phyloP scores from a whole-genome alignment of 2,113 vertebrate genomes.

The Sula dactylatra region DNA sequence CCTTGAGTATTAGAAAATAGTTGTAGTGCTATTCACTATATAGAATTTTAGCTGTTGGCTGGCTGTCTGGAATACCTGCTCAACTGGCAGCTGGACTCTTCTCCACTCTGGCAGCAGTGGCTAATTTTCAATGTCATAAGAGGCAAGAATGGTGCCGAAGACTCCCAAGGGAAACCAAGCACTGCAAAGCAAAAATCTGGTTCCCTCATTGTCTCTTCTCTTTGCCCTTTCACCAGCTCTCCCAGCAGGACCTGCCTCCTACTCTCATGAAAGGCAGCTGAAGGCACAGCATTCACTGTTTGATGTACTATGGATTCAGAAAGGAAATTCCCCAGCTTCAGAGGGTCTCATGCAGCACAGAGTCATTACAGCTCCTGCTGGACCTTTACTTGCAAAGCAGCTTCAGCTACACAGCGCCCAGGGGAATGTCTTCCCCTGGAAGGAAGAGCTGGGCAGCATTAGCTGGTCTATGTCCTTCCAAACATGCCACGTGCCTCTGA shows the following conservation, averaged over 20 bases:
- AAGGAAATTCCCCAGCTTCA: background rate
- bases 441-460: background rate
- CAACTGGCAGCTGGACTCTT: background rate
- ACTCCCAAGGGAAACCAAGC: background rate
- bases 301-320: background rate
- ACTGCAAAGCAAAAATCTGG: background rate
- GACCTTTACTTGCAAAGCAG: background rate
- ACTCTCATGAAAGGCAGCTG: background rate
- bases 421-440: background rate
- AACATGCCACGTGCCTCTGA: fast-evolving
- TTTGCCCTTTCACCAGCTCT: background rate
- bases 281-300: background rate
- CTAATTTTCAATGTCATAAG: background rate
- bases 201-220: background rate
- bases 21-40: background rate
- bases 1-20: background rate
- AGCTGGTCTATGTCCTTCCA: background rate
- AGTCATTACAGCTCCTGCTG: background rate
- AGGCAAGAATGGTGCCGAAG: background rate
- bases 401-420: background rate
- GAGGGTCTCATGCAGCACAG: background rate
- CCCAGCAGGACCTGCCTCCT: background rate
- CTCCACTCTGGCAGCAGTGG: background rate
- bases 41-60: background rate
- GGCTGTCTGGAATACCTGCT: background rate